These are phyloP conservation scores for Tortrix viridana DNA, from an alignment of 2,888 invertebrate genomes.

Conservation along the genomic window DNA sequence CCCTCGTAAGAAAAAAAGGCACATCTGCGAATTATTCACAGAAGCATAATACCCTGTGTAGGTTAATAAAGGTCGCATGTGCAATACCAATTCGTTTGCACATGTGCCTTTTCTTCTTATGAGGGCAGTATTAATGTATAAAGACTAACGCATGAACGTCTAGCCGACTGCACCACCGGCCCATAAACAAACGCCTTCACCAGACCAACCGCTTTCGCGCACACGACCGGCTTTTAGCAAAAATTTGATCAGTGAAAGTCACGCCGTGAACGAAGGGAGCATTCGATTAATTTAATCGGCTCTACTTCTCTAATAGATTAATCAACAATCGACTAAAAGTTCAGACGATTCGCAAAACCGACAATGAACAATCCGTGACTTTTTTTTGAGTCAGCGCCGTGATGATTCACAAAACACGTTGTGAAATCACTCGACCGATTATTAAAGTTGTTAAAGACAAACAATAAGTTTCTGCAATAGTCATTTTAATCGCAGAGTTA, in stretches of 20 bases:
- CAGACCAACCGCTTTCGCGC: constrained; percentile 80
- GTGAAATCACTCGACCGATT: constrained; percentile 27
- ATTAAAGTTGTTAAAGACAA: neutral
- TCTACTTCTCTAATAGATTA: constrained; percentile 47
- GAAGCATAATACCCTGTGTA: too few relatives aligned
- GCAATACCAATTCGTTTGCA: too few relatives aligned
- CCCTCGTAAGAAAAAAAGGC: too few relatives aligned
- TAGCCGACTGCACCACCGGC: constrained; percentile 36
- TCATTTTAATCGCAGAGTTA: neutral
- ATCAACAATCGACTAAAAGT: constrained; percentile 34
- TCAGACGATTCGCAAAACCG: constrained; percentile 23
- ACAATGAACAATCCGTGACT: constrained; percentile 31
- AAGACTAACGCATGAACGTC: constrained; percentile 30
- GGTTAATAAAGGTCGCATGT: too few relatives aligned
- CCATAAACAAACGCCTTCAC: constrained; percentile 47
- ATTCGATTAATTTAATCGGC: constrained; percentile 62
- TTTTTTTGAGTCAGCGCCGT: constrained; percentile 27
- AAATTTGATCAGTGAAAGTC: constrained; percentile 83
- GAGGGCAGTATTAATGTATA: too few relatives aligned
- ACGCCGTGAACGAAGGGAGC: constrained; percentile 54
- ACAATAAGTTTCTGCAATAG: too few relatives aligned
- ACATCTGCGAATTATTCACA: too few relatives aligned
- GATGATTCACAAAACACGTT: constrained; percentile 33
- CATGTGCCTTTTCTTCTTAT: too few relatives aligned
- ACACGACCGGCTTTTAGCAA: constrained; percentile 81